A percentile compares a stretch with the other conserved stretches of the same genome.
Evolutionary conservation across 2,113 vertebrate species (phyloP).

Genomic region (Crotalus viridis): DNA sequence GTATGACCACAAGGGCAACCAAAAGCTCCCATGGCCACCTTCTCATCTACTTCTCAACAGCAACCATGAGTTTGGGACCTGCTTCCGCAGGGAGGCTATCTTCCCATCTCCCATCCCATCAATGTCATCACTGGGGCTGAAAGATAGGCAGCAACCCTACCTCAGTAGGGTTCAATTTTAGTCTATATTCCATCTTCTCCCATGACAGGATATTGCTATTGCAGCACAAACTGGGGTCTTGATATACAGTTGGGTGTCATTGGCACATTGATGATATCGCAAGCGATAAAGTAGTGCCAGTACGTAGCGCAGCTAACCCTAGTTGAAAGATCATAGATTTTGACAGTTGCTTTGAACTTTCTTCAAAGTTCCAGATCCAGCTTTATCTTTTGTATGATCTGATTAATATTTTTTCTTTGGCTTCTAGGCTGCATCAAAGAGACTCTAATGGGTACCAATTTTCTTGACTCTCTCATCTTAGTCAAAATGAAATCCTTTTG

Average conservation of each 20-base stretch:
- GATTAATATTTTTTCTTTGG: neutral
- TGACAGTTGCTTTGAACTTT: neutral
- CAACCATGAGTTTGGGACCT: neutral
- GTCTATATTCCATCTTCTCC: neutral
- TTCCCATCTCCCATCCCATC: neutral
- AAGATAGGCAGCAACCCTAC: neutral
- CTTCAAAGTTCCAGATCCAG: neutral
- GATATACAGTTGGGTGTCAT: neutral
- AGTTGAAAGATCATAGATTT: neutral
- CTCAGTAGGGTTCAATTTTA: neutral
- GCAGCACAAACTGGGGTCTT: neutral
- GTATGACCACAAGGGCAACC: neutral
- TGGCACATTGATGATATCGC: neutral
- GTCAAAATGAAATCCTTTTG: slow-evolving; percentile 33
- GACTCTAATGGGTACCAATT: slow-evolving; percentile 28
- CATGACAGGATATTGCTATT: neutral
- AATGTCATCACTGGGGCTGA: neutral
- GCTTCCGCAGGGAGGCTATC: neutral
- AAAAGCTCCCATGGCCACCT: neutral
- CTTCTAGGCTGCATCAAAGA: neutral
- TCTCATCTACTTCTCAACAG: neutral
- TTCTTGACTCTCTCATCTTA: slow-evolving; percentile 10
- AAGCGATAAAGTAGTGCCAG: neutral
- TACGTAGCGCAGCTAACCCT: neutral
- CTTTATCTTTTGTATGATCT: neutral